Evolutionary conservation across 2,797 vertebrate species (phyloP).

Genomic region (Brachyrhaphis roseni): DNA sequence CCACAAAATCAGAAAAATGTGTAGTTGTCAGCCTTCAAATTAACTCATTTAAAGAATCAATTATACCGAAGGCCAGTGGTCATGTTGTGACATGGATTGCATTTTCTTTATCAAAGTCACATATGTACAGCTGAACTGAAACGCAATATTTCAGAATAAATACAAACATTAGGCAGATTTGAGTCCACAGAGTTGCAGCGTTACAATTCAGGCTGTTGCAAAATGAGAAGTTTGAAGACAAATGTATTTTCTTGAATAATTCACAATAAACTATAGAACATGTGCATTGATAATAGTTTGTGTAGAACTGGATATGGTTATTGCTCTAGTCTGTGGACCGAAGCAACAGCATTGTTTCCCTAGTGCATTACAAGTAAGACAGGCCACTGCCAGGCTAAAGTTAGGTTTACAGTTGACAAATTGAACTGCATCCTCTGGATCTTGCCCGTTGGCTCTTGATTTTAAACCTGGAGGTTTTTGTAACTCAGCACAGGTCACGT

Average conservation of each 20-base stretch:
- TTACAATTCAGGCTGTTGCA: neutral
- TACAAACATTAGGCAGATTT: neutral
- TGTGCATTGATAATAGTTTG: neutral
- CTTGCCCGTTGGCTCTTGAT: too few species aligned
- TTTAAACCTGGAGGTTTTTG: too few species aligned
- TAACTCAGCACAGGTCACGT: too few species aligned
- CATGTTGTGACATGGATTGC: neutral
- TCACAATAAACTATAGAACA: neutral
- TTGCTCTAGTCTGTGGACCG: neutral
- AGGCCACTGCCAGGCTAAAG: too few species aligned
- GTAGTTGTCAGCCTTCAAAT: conserved; percentile 32
- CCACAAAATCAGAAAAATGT: conserved; percentile 21
- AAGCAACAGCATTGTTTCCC: neutral
- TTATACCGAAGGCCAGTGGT: neutral
- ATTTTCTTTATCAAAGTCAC: neutral
- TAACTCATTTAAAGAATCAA: neutral
- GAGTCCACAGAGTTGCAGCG: neutral
- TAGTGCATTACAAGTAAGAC: too few species aligned
- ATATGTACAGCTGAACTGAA: neutral
- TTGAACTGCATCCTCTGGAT: too few species aligned
- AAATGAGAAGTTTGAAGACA: neutral
- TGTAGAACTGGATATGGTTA: neutral
- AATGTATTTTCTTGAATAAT: neutral
- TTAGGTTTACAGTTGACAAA: too few species aligned
- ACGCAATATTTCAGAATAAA: neutral